Base-by-base conservation (phyloP, 2,888 invertebrate genomes). In the Busseola fusca region DNA sequence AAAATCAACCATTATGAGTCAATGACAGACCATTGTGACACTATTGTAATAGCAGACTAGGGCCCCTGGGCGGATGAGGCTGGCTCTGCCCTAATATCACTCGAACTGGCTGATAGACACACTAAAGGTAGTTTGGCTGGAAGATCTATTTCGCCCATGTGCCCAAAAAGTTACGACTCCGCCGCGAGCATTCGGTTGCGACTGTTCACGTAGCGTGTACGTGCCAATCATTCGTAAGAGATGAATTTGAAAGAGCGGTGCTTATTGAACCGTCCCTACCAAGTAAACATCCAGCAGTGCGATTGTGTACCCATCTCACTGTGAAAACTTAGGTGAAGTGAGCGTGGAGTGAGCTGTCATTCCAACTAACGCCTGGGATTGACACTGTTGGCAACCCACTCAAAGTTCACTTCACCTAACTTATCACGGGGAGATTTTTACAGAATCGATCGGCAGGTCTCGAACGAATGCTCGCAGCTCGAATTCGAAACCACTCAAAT, bases 111-210 rank as follows among this genome's bases (percentile, higher is more conserved):
- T 5, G 30, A 54, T 30, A n/a, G 52, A 3, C n/a, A 1, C 10
- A 30, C 30, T n/a, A 63, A 5, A 21, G 34, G 34, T n/a, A n/a
- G n/a, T 27, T 14, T 62, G 21, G 0, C 5, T 9, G 21, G 14
- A 48, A 16, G 9, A 62, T 52, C 14, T 52, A 16, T 63, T 62
- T 30, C 30, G 9, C n/a, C 16, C 16, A 54, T n/a, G 5, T 52
- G 27, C 10, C 30, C n/a, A 16, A 21, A 27, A 27, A 67, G 21
- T 45, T 21, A 48, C 21, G 4, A 37, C 6, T 4, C 4, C 25
- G 16, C 21, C 2, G 34, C 34, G 25, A 48, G 34, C 69, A 67
- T 67, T 63, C 30, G 63, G 6, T 56, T 63, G 30, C 30, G 54
- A 54, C 10, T 7, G 14, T 54, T 63, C 30, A 54, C 10, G 54